Percentiles rank a stretch among this genome's conserved stretches.
Evolutionary conservation across 23 tunicate species (phyloP).

Genomic region (Oikopleura albicans): DNA sequence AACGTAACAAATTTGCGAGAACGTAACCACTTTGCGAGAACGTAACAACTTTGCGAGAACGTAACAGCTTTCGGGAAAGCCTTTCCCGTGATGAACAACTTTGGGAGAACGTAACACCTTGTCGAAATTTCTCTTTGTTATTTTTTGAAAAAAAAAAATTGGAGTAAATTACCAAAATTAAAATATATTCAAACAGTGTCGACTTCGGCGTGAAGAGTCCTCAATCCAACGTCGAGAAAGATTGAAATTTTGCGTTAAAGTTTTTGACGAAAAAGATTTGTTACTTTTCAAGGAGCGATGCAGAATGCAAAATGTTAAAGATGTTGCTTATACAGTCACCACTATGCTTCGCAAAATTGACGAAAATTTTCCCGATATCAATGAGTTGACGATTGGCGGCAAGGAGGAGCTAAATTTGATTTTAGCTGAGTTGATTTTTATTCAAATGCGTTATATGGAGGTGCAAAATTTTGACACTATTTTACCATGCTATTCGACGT

Average conservation of each 20-base stretch:
- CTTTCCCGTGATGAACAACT: no score
- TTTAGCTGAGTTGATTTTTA: not conserved
- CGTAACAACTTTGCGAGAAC: no score
- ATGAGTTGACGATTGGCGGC: not conserved
- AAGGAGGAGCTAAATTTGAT: not conserved
- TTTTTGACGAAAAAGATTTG: not conserved
- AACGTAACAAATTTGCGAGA: no score
- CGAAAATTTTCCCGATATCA: not conserved
- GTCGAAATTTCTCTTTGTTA: no score
- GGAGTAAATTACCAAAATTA: no score
- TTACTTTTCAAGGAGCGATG: not conserved
- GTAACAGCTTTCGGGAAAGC: no score
- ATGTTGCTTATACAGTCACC: not conserved
- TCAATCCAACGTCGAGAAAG: not conserved
- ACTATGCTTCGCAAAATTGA: not conserved
- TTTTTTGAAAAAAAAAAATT: no score
- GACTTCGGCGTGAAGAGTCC: not conserved
- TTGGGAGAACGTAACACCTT: no score
- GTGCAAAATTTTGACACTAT: not conserved
- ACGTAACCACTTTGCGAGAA: no score
- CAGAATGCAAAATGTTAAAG: not conserved
- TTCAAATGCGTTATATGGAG: conserved; percentile 10
- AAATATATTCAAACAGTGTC: not conserved
- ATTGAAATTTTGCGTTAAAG: no score
- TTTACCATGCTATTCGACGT: not conserved